Evolutionary conservation across 2,888 invertebrate genomes (phyloP).

Genomic region (Phaonia tiefii): DNA sequence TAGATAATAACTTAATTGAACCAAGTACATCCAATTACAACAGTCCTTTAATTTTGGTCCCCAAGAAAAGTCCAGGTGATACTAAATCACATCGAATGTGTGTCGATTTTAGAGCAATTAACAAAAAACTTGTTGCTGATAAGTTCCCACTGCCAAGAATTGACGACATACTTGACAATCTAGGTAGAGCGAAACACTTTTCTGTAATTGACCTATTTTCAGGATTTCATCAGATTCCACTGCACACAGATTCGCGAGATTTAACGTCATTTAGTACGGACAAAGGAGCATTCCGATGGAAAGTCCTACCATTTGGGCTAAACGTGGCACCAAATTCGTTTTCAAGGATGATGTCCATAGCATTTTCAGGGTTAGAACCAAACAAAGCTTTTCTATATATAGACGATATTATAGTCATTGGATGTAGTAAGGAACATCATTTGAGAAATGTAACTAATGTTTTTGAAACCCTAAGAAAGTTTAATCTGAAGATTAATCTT

Average conservation of each 20-base stretch:
- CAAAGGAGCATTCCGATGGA: too few relatives aligned
- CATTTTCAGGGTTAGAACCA: too few relatives aligned
- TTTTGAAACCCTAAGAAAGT: not conserved
- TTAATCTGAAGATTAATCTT: too few relatives aligned
- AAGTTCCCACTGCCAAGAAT: conserved; percentile 59
- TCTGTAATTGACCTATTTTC: too few relatives aligned
- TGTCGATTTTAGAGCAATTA: too few relatives aligned
- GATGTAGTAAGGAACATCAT: too few relatives aligned
- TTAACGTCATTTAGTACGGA: conserved; percentile 69
- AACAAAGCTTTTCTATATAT: conserved; percentile 34
- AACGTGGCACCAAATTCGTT: conserved; percentile 63
- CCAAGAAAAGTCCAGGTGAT: conserved; percentile 50
- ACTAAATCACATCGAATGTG: conserved; percentile 50
- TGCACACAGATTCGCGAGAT: conserved; percentile 63
- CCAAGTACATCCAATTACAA: conserved; percentile 51
- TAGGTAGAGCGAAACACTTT: conserved; percentile 54
- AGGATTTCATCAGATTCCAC: conserved; percentile 68
- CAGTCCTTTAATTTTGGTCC: conserved; percentile 52
- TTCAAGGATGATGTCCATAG: conserved; percentile 70
- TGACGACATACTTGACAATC: conserved; percentile 52
- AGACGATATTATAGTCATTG: conserved; percentile 56
- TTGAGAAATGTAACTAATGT: conserved; percentile 19
- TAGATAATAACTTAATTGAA: conserved; percentile 43
- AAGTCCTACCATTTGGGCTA: too few relatives aligned
- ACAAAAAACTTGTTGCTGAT: too few relatives aligned